Conservation (phyloP, 2,797 vertebrate species). For the Diceros bicornis region DNA sequence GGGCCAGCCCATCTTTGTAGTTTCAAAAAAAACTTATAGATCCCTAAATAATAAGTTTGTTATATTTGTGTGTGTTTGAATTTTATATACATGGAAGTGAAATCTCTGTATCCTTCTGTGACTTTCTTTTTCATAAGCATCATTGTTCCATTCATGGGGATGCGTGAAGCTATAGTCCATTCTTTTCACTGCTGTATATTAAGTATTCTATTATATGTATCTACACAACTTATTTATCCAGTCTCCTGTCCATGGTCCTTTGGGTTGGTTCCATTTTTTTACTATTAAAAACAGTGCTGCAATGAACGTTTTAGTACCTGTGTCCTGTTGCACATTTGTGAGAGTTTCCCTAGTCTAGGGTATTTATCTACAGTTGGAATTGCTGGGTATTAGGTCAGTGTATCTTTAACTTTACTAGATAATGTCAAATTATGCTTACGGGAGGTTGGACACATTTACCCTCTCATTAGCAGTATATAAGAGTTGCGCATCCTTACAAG, state of each 20-base stretch:
- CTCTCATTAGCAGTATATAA: neutral
- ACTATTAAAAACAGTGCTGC: neutral
- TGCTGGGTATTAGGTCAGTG: neutral
- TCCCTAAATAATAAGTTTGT: slow-evolving; percentile 5
- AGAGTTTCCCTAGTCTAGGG: neutral
- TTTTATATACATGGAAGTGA: neutral
- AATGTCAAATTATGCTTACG: neutral
- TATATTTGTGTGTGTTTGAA: neutral
- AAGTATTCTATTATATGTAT: neutral
- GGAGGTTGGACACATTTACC: neutral
- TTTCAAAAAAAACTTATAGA: neutral
- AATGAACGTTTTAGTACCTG: neutral
- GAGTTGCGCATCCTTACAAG: neutral
- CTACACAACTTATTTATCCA: neutral
- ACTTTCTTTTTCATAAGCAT: slow-evolving; percentile 7
- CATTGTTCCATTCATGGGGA: neutral
- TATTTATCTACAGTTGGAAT: neutral
- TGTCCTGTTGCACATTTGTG: neutral
- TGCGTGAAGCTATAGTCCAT: neutral
- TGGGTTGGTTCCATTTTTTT: neutral
- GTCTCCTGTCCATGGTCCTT: neutral
- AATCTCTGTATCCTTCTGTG: neutral
- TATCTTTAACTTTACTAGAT: neutral
- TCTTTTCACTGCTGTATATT: neutral
- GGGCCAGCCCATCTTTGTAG: neutral